Conservation (phyloP, 2,888 invertebrate genomes). For the Rhagophthalmus giganteus region DNA sequence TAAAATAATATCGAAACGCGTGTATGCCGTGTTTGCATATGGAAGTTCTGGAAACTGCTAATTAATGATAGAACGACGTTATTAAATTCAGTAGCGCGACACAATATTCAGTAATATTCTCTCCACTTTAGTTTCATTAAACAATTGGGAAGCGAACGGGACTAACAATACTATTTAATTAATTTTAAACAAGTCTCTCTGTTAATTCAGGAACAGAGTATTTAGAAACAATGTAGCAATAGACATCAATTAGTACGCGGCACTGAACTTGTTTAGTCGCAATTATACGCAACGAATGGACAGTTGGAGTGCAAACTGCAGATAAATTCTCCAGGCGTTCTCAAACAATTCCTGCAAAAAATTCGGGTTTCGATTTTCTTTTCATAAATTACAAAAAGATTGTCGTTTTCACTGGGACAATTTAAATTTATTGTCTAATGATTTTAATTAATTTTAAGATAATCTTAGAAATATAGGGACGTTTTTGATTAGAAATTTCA, state of each 20-base stretch:
- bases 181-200: slow-evolving; percentile 46
- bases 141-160: slow-evolving; percentile 26
- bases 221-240: slow-evolving; percentile 56
- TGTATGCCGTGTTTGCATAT: slow-evolving; percentile 22
- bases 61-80: slow-evolving; percentile 27
- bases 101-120: slow-evolving; percentile 28
- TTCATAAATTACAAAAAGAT: too few species aligned
- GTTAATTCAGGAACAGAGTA: slow-evolving; percentile 38
- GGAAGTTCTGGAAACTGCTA: slow-evolving; percentile 27
- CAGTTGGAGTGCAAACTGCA: slow-evolving; percentile 51
- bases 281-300: slow-evolving; percentile 56
- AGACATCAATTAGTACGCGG: slow-evolving; percentile 57
- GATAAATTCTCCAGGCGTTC: slow-evolving; percentile 43
- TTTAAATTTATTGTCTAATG: too few species aligned
- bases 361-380: too few species aligned
- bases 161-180: slow-evolving; percentile 49
- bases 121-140: slow-evolving; percentile 31
- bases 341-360: slow-evolving; percentile 18
- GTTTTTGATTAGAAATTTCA: too few species aligned
- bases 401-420: too few species aligned
- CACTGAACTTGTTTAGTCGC: slow-evolving; percentile 56
- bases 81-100: slow-evolving; percentile 28
- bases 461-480: too few species aligned
- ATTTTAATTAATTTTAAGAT: too few species aligned
- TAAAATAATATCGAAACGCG: slow-evolving; percentile 26